Percentiles rank a stretch among this genome's conserved stretches.
phyloP scores from a whole-genome alignment of 1,140 invertebrate genomes.

The Aleiodes sp. region DNA sequence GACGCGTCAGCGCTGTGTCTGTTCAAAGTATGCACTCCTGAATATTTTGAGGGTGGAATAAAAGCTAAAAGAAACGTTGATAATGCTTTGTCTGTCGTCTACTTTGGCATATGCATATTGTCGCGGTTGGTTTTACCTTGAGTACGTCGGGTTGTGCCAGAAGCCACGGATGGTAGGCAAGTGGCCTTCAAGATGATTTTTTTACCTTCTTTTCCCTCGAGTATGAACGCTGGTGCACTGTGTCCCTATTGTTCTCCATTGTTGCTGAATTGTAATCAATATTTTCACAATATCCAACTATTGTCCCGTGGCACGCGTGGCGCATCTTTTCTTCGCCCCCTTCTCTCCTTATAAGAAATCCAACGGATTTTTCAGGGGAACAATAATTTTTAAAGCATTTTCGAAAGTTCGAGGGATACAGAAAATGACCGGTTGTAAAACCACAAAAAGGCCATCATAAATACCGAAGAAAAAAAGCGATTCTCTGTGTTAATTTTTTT shows the following conservation, averaged over 20 bases:
- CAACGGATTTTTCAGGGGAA: neutral
- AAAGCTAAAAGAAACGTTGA: conserved; percentile 20
- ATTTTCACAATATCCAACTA: conserved; percentile 66
- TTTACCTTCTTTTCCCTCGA: conserved; percentile 51
- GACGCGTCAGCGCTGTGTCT: conserved; percentile 19
- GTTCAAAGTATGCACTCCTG: neutral
- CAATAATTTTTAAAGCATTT: neutral
- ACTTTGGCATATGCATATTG: conserved; percentile 25
- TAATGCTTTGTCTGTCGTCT: conserved; percentile 23
- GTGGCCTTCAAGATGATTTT: conserved; percentile 37
- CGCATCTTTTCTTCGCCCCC: conserved; percentile 40
- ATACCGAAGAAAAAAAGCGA: neutral
- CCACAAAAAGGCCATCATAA: conserved; percentile 12
- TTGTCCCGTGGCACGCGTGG: conserved; percentile 59
- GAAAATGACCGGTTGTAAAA: neutral
- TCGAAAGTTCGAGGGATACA: neutral
- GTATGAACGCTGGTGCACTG: conserved; percentile 50
- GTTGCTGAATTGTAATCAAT: conserved; percentile 65
- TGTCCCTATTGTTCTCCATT: conserved; percentile 60
- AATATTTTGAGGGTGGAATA: neutral
- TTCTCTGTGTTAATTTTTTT: conserved; percentile 2
- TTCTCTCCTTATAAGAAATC: neutral
- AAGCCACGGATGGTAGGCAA: conserved; percentile 6
- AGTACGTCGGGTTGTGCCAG: neutral
- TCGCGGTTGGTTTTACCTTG: conserved; percentile 8